Base-by-base conservation (phyloP, 2,113 vertebrate genomes). In the Antennarius striatus region DNA sequence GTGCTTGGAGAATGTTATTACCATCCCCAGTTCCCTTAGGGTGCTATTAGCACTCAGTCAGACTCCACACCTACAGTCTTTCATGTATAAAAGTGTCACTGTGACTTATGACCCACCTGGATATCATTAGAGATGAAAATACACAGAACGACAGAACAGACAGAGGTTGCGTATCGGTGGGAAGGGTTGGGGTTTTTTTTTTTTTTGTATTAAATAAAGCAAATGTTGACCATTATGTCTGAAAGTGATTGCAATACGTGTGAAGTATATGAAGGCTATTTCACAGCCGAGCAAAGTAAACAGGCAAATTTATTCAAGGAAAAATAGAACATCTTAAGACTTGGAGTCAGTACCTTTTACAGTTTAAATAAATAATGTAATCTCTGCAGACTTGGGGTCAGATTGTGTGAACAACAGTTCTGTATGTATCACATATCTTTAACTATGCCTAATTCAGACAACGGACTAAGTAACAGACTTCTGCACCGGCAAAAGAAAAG, bases 101-200 rank as follows among this genome's bases (percentile, higher is more conserved):
- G 28, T 75, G 86, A 87, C 80, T 78, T 83, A 82, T 60, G 58
- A 28, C 9, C 62, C 84, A 90, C 84, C 85, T 90, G 89, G 86
- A 85, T 67, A 56, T 71, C 71, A 81, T 91, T 86, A 84, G 48
- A 59, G 53, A 67, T 56, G 56, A 81, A 86, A 80, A 83, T 54
- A 69, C 48, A 71, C 50, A 42, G 22, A 40, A 15, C 17, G 10
- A 43, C 13, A 12, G 3, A 36, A 53, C 3, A 60, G 28, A 11
- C n/a, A 7, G 32, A 58, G 48, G 13, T 36, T 36, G 32, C 5
- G 32, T 36, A 7, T 5, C 7, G 32, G 32, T 36, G 32, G 32
- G 32, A 36, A 36, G 32, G 32, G 29, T 9, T 10, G 1, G 45
- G 32, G 32, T 10, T 62, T 50, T 58, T 22, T 62, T 10, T 62